phyloP scores from a whole-genome alignment of 2,888 invertebrate species.

The Lasioglossum villosulum region DNA sequence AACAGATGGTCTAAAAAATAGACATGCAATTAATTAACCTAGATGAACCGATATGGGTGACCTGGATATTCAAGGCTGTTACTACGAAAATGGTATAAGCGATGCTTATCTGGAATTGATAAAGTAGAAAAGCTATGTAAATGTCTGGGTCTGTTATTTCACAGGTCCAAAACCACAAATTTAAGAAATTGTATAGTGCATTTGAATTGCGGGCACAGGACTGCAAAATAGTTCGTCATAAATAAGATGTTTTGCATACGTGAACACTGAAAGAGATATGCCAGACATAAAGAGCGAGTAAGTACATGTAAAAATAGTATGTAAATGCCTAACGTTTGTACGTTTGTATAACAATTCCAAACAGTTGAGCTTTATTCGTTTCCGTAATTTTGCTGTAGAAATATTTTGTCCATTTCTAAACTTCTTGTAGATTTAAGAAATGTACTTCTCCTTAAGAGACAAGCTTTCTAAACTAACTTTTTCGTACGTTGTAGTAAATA shows the following conservation, averaged over 20 bases:
- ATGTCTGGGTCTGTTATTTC: background rate
- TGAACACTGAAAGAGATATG: background rate
- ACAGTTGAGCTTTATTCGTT: background rate
- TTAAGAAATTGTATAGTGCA: background rate
- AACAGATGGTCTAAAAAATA: conserved; percentile 54
- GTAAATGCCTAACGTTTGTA: too few species aligned
- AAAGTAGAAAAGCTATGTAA: conserved; percentile 26
- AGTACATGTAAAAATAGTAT: background rate
- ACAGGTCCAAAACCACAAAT: background rate
- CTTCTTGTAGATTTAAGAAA: background rate
- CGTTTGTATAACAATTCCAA: background rate
- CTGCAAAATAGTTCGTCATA: background rate
- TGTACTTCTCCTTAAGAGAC: background rate
- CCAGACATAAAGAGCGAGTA: background rate
- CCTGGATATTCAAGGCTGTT: conserved; percentile 75
- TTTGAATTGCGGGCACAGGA: background rate
- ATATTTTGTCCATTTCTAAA: background rate
- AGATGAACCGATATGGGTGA: conserved; percentile 76
- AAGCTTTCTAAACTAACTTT: background rate
- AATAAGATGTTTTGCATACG: background rate
- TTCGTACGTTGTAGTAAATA: background rate
- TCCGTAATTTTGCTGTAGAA: background rate
- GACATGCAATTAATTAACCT: conserved; percentile 76
- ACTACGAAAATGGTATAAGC: conserved; percentile 41
- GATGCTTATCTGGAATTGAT: conserved; percentile 22